Evolutionary conservation across 2,888 invertebrate species (phyloP), one percentile per base, ranked within the genome.

Genomic region (Agriopis marginaria): DNA sequence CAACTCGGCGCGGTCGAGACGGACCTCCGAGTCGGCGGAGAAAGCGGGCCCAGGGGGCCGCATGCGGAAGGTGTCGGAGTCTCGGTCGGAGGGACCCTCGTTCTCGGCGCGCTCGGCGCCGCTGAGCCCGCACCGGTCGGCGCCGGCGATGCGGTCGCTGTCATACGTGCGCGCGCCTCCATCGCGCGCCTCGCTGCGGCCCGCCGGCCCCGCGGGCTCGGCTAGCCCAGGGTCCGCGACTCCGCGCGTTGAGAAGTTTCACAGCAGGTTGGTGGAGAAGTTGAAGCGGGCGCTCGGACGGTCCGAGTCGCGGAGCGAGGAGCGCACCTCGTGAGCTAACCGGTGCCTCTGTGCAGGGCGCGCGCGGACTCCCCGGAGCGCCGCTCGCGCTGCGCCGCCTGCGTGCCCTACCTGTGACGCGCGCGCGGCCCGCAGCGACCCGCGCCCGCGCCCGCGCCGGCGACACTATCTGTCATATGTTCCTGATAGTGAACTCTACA

Each of bases 241-340:
- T 95, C 72, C 96, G 70, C 81, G 82, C 70, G 76, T 85, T 79
- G 97, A 97, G 89, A 97, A 97, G 93, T 97, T 97, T 89, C 97
- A 97, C 95, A 96, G 95, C 90, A 95, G 97, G 85, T 95, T 97
- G 87, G 96, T 97, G 88, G 97, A 97, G 91, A 97, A 97, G 90
- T 89, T 97, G 89, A 96, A 96, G 93, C 95, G 96, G 73, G 96
- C 97, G 76, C 92, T 97, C 82, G 95, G 96, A 78, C 95, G 95
- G 78, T 90, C 93, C 77, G 95, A 95, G 61, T 90, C 94, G 68
- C 94, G 89, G 42, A 83, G 86, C 68, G 92, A 91, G 84, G 89
- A 94, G 88, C 85, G 94, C 72, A 89, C 94, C 83, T 95, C 94
- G 87, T 96, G 95, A 95, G 95, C 80, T 88, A 90, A 89, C 85